Evolutionary conservation across 2,797 vertebrate species (phyloP), one percentile per base, ranked within the genome.

Genomic region (Oreortyx pictus): DNA sequence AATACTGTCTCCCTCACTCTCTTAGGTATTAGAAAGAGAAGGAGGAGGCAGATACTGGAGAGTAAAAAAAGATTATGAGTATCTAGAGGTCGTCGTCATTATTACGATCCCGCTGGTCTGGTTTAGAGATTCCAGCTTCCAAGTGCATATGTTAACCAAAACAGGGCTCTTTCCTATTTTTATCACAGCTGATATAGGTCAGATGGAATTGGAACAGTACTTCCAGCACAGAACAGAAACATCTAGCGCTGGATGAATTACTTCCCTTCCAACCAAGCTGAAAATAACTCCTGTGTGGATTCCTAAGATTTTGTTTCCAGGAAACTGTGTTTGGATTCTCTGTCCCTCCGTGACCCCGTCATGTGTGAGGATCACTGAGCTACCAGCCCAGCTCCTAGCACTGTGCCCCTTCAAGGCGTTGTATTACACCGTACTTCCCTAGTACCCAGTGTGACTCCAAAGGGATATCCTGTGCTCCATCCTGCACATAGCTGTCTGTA

Each of bases 281-380:
- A 65, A 67, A 13, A 0, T 8, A 72, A 62, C 59, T 49, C 8
- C 52, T 37, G 33, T 17, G 31, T 1, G 7, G 14, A 29, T 27
- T 47, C 62, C 20, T 20, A 33, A 23, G 19, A 27, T 16, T 52
- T 47, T 16, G 9, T n/a, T 70, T n/a, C 37, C 6, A 1, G 20
- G 17, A 33, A 49, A n/a, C 29, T 6, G 0, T 41, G 27, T 14
- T 13, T 16, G 35, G 39, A 54, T 47, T 33, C 52, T 66, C 16
- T 3, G 35, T 35, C 39, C 65, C 27, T 10, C 59, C 7, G 15
- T 3, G 39, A 59, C 46, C 62, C 35, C 4, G 11, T 35, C 35
- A 37, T 0, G 0, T 2, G 31, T 3, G 41, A 60, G 24, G 35
- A 22, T n/a, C 6, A 0, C 46, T 0, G 0, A 46, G 62, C 8